Evolutionary conservation across 2,113 vertebrate species (phyloP), one percentile per base, ranked within the genome.

Genomic region (Onychostruthus taczanowskii): DNA sequence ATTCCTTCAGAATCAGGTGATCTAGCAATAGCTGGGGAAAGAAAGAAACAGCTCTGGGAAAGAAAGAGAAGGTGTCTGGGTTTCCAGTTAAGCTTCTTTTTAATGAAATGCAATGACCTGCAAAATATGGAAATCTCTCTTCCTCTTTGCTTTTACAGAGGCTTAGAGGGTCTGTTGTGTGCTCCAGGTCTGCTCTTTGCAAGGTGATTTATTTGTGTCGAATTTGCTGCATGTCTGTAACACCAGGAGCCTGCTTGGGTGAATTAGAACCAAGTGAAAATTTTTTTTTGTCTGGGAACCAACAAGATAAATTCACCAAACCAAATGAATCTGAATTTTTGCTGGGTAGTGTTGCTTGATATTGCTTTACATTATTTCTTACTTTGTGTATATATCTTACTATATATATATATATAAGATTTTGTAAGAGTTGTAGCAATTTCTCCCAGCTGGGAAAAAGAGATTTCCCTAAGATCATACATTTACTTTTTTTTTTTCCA

Each of bases 261-360:
- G 87, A 87, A 87, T 87, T 66, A 61, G 81, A 84, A 72, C 67
- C 63, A 59, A 84, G 76, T 90, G 78, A 82, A 80, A 94, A 75
- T 33, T 14, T 87, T 92, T 78, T 80, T 84, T 95, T 46, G 76
- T 94, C 77, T 84, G 33, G 84, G 64, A 59, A 91, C 55, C 76
- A 89, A 21, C 20, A 50, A 67, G 64, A 72, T 75, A 86, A 94
- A 92, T 93, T 91, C 47, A 78, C 85, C 79, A 56, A 58, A 89
- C 39, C 83, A 62, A 84, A 76, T 46, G 50, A 85, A 83, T 73
- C 46, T 76, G 87, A 82, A 50, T 87, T 92, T 92, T 91, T 82
- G 41, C 30, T 0, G 0, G 19, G n/a, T 46, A 26, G 49, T 4
- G 26, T 66, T 79, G 81, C 59, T 76, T 4, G 3, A 26, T 84